Evolutionary conservation across 2,113 vertebrate genomes (phyloP), one percentile per base, ranked within the genome.

Genomic region (Chaetodon trifascialis): DNA sequence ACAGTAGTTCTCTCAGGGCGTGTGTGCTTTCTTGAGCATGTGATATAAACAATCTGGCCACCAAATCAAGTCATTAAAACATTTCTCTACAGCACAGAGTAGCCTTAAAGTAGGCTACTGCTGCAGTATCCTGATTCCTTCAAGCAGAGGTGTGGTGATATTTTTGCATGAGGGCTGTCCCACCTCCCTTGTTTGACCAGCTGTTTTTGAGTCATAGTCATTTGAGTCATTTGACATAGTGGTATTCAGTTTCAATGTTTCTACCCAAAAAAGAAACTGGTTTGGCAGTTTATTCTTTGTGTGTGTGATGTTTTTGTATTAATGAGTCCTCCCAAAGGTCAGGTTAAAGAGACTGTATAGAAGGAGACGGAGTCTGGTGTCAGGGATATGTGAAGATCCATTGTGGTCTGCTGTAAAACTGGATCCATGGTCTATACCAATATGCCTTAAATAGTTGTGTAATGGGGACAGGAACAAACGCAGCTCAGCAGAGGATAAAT

Each of bases 311-410:
- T 58, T 65, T 40, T 25, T 14, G 15, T 36, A 12, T 38, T 38
- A 17, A 7, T 25, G 21, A 8, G 16, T 25, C 25, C 4, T 40
- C 21, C 23, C 21, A 65, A 46, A 76, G 73, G 60, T 76, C 65
- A 69, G 11, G 54, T 69, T 70, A 44, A 69, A 56, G 71, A 64
- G 23, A 10, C 59, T 70, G 58, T 38, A 74, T 25, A 71, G 21
- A 69, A 58, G 23, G 55, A 66, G 47, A 55, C 60, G 16, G 40
- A 44, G 65, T 82, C 49, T 68, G n/a, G 65, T 88, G 76, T 88
- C 90, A 86, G 36, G 79, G 74, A 84, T 42, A 85, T 76, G n/a
- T 66, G 76, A 88, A 70, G 51, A 65, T 42, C 40, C 9, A 30
- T 77, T 88, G 73, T 84, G 21, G 4, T 44, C 12, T n/a, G 58